phyloP scores from a whole-genome alignment of 2,113 vertebrate species.

The Electrona antarctica region DNA sequence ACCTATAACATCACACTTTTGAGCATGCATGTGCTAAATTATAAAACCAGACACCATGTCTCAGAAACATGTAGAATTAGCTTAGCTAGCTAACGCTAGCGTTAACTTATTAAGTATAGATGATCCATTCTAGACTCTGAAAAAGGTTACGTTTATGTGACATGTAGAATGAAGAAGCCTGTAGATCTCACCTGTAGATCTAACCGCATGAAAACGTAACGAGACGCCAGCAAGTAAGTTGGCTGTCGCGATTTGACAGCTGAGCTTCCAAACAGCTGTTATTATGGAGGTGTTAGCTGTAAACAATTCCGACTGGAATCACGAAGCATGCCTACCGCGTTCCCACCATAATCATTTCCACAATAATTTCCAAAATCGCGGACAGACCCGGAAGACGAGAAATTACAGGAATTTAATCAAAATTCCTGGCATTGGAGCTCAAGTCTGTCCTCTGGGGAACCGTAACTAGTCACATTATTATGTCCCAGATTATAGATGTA shows the following conservation, averaged over 20 bases:
- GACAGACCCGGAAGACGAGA: too few species aligned
- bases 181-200: neutral
- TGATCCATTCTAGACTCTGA: neutral
- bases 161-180: neutral
- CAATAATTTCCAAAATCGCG: too few species aligned
- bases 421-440: too few species aligned
- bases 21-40: neutral
- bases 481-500: too few species aligned
- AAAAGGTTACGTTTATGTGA: neutral
- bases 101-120: neutral
- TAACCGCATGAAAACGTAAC: too few species aligned
- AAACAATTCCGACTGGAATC: conserved; percentile 53
- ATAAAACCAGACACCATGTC: neutral
- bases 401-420: too few species aligned
- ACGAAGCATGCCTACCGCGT: neutral
- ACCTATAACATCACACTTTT: too few species aligned
- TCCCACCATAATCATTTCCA: neutral
- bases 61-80: too few species aligned
- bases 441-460: too few species aligned
- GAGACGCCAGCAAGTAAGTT: neutral
- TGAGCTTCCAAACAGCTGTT: conserved; percentile 11
- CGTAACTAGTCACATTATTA: too few species aligned
- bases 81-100: neutral
- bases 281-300: conserved; percentile 2
- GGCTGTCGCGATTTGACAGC: neutral